Base-by-base conservation (phyloP, 2,888 invertebrate genomes). In the Phortica okadai region DNA sequence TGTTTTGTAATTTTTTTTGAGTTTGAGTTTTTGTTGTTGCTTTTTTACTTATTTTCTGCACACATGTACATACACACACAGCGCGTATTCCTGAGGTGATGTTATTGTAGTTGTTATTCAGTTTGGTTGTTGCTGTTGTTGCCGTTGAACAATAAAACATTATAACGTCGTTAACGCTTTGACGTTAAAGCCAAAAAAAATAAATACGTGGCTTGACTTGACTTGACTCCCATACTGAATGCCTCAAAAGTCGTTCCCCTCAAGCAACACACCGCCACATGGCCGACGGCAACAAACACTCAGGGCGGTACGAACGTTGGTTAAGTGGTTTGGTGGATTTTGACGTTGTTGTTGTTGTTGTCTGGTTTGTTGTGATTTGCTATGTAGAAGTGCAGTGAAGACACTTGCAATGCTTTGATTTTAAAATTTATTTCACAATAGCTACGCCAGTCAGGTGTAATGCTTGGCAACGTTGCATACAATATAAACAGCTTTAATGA, bases 161-260 rank as follows among this genome's bases (percentile, higher is more conserved):
- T 79, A 79, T 77, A 80, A 80, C 74, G 75, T 78, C 79, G 80
- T 80, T 80, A 80, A 77, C 80, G 76, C 79, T 74, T 76, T 76
- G 74, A 73, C 76, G 76, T 75, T 74, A 76, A 74, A 64, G 50
- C 56, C 58, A 72, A 41, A 8, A 25, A 16, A 54, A 21, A 21
- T 21, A 21, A 41, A 45, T 14, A n/a, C 50, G 44, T 62, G 25
- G 25, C 62, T 16, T 62, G 33, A 33, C 33, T 33, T 33, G 33
- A 33, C 33, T 33, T 33, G 33, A 21, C 6, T 16, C 16, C 10
- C 16, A 25, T 3, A 16, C 62, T 25, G 25, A 11, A 10, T 21
- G 62, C 10, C 62, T 59, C 59, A 11, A 44, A 44, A 4, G 6
- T 41, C 5, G 33, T 11, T 0, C 21, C 14, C 14, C 6, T 1